These are phyloP conservation scores for Leucophenga maculata DNA, from an alignment of 2,888 invertebrate species.

Conservation along the genomic window DNA sequence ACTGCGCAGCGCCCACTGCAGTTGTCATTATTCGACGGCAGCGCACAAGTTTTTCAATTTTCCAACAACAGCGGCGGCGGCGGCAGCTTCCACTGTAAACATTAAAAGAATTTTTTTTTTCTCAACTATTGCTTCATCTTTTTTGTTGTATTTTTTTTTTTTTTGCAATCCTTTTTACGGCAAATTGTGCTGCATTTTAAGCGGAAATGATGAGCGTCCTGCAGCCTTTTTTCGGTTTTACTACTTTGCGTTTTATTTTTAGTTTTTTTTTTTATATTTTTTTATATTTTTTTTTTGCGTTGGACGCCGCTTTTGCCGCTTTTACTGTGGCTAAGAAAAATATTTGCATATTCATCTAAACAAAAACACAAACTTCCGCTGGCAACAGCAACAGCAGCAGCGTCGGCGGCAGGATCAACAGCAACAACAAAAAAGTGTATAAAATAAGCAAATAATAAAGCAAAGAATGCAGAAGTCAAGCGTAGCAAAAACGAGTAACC, in stretches of 20 bases:
- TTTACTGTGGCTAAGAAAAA: conserved; percentile 42
- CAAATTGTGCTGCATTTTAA: conserved; percentile 64
- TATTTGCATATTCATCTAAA: conserved; percentile 70
- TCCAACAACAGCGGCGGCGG: conserved; percentile 25
- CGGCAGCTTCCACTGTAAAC: conserved; percentile 14
- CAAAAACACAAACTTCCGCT: conserved; percentile 63
- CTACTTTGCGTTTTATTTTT: conserved; percentile 48
- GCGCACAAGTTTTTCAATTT: conserved; percentile 48
- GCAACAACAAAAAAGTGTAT: conserved; percentile 24
- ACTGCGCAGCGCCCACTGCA: conserved; percentile 30
- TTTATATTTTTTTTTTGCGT: conserved; percentile 35
- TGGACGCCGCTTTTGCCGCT: conserved; percentile 26
- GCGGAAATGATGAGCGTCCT: conserved; percentile 64
- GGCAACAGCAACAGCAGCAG: background rate
- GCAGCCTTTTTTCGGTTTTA: conserved; percentile 48
- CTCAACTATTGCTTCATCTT: background rate
- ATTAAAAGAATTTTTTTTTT: conserved; percentile 29
- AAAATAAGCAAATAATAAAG: conserved; percentile 39
- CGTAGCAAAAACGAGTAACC: conserved; percentile 40
- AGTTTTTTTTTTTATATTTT: background rate
- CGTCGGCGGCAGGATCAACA: background rate
- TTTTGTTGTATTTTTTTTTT: conserved; percentile 3
- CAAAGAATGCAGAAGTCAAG: conserved; percentile 36
- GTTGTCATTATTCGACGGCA: conserved; percentile 58
- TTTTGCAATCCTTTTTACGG: conserved; percentile 56